Base-by-base conservation (phyloP, 1,140 invertebrate genomes). In the Trichomalopsis sarcophagae region DNA sequence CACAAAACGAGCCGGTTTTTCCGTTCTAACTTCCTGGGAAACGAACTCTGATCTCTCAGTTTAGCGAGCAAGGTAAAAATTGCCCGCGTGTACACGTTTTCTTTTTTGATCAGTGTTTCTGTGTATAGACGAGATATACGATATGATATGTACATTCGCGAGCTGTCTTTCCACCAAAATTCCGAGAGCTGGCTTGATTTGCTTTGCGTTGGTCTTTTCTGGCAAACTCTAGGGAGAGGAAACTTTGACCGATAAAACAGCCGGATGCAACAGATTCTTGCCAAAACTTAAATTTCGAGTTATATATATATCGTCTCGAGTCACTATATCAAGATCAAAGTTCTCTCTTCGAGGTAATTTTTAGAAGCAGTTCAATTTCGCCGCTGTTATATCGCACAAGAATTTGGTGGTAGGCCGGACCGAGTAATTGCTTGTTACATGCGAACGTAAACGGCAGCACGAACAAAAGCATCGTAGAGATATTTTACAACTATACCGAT, bases 41-140 rank as follows among this genome's bases (percentile, higher is more conserved):
- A 79, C 21, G 14, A 73, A 30, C 40, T 86, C 81, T 78, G 88
- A 84, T 89, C 88, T 89, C 88, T 89, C 88, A 84, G 71, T 90
- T 89, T 91, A 87, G 85, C 86, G 86, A 88, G 84, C 87, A 91
- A 91, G 90, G 91, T 91, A 91, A 91, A 91, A 91, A 89, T 85
- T 81, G 77, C 23, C 55, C 50, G 33, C 21, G 30, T 62, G 47
- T 40, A 47, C 10, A 14, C 23, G 33, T 84, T 68, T 62, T 81
- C 50, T 75, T 23, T 68, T 23, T 36, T 23, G 1, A 47, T 73
- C 66, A 10, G 17, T 81, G 68, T 81, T 10, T 69, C 11, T 81
- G 30, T 78, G 47, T 69, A 44, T 68, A 85, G 10, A 50, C 55
- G 62, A 62, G 27, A 62, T 13, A 55, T 68, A 62, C 50, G 50